These are phyloP conservation scores for Thamnaconus septentrionalis DNA, from an alignment of 2,113 vertebrate genomes.

Conservation along the genomic window DNA sequence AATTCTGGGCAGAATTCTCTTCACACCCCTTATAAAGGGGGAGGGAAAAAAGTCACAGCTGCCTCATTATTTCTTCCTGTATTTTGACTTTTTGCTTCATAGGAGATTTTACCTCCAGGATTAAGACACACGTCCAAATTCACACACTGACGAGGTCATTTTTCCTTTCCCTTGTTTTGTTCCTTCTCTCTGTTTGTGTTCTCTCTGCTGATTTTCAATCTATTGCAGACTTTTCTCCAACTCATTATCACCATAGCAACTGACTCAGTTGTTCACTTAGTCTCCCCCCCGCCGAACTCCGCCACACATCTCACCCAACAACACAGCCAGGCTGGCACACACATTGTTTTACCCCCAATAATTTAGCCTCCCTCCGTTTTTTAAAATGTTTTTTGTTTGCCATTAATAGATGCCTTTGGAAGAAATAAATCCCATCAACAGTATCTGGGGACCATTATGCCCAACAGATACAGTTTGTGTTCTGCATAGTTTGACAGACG, in stretches of 20 bases:
- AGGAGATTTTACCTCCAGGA: background rate
- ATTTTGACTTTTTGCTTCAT: no score
- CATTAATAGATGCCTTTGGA: conserved; percentile 20
- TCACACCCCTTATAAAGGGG: no score
- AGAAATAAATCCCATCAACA: conserved; percentile 14
- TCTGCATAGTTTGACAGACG: conserved; percentile 14
- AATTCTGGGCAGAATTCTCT: no score
- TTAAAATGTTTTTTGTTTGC: no score
- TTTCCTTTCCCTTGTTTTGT: conserved; percentile 13
- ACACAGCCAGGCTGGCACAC: background rate
- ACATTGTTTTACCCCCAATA: conserved; percentile 6
- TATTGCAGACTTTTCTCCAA: conserved; percentile 30
- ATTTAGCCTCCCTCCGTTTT: no score
- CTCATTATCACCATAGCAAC: conserved; percentile 63
- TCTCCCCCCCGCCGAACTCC: conserved; percentile 9
- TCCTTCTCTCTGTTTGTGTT: conserved; percentile 21
- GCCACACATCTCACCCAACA: background rate
- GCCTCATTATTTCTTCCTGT: no score
- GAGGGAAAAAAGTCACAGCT: no score
- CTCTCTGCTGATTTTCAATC: conserved; percentile 35
- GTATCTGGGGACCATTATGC: conserved; percentile 26
- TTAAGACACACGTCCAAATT: conserved; percentile 8
- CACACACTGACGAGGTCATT: conserved; percentile 15
- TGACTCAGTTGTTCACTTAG: conserved; percentile 55
- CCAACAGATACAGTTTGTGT: conserved; percentile 2